Evolutionary conservation across 2,888 invertebrate species (phyloP).

Genomic region (Pollenia griseotomentosa): DNA sequence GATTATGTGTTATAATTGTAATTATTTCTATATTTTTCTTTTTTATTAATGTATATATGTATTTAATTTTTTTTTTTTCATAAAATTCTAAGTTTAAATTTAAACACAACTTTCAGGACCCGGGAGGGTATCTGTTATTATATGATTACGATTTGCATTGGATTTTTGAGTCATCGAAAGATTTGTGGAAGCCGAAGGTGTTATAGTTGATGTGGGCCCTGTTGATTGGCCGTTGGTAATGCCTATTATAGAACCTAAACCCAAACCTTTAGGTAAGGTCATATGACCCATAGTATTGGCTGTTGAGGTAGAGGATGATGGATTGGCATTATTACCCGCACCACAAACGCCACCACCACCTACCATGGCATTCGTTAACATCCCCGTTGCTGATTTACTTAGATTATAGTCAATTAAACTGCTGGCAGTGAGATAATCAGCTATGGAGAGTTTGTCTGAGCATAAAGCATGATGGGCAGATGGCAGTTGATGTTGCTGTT

Average conservation of each 20-base stretch:
- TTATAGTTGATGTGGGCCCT: constrained; percentile 44
- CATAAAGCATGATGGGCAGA: constrained; percentile 72
- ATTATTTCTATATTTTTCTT: constrained; percentile 4
- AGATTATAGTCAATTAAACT: constrained; percentile 83
- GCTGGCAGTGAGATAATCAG: constrained; percentile 83
- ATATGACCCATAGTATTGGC: constrained; percentile 76
- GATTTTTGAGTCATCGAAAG: constrained; percentile 82
- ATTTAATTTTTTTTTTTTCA: not conserved
- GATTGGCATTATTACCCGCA: not conserved
- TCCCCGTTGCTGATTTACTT: constrained; percentile 79
- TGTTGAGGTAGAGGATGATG: constrained; percentile 14
- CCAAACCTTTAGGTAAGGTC: constrained; percentile 81
- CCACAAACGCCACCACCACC: constrained; percentile 40
- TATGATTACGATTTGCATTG: constrained; percentile 88
- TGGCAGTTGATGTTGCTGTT: constrained; percentile 73
- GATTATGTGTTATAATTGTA: constrained; percentile 34
- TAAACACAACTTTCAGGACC: constrained; percentile 96
- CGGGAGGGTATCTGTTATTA: constrained; percentile 93
- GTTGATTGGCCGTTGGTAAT: constrained; percentile 40
- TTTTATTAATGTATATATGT: constrained; percentile 7
- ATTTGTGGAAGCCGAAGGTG: constrained; percentile 69
- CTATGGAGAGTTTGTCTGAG: constrained; percentile 81
- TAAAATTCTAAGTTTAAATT: constrained; percentile 75
- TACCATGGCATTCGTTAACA: constrained; percentile 68
- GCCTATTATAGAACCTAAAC: constrained; percentile 75